Conservation (phyloP, 1,140 invertebrate genomes). For the Drosophila melanica region DNA sequence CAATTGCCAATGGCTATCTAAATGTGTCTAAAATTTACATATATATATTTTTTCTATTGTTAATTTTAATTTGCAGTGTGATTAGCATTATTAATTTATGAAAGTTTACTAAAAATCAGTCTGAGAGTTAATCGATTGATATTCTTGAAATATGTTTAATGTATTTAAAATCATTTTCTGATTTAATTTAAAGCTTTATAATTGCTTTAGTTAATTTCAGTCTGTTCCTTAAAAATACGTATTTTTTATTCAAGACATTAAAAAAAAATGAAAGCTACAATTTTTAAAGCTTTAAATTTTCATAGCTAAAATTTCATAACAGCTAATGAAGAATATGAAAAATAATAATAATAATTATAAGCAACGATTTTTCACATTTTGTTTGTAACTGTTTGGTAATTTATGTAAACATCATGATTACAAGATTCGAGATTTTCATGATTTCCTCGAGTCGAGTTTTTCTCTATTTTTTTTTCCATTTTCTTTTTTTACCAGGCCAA, state of each 20-base stretch:
- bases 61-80: constrained; percentile 17
- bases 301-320: too few species aligned
- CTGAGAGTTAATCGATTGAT: background rate
- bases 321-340: too few species aligned
- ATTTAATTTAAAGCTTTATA: too few species aligned
- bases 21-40: constrained; percentile 13
- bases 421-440: constrained; percentile 29
- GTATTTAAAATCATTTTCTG: too few species aligned
- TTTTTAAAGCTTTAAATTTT: too few species aligned
- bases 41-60: constrained; percentile 13
- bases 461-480: constrained; percentile 12
- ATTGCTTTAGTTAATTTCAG: too few species aligned
- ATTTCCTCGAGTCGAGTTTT: constrained; percentile 43
- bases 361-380: background rate
- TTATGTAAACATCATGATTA: constrained; percentile 28
- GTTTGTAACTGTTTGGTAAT: background rate
- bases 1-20: constrained; percentile 6
- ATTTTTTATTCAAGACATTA: too few species aligned
- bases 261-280: too few species aligned
- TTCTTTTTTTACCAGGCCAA: constrained; percentile 7
- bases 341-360: background rate
- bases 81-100: constrained; percentile 33
- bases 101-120: constrained; percentile 4
- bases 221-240: too few species aligned
- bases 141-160: background rate